Conservation (phyloP, 2,797 vertebrate species). For the Muscicapa comitata region DNA sequence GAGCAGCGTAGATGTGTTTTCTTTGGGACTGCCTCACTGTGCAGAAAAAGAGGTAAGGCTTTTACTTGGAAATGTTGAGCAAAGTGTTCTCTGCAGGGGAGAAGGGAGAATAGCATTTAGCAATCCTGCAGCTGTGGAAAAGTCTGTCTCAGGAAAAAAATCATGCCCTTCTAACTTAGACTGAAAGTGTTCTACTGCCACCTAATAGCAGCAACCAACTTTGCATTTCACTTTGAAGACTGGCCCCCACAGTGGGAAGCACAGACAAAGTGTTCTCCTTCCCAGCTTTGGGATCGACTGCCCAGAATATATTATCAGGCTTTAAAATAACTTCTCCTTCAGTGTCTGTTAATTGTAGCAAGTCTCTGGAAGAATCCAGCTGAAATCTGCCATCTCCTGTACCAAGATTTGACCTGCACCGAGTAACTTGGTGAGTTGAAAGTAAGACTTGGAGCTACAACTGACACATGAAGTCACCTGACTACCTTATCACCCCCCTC, state of each 20-base stretch:
- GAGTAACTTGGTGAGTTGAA: not conserved
- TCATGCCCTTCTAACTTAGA: not conserved
- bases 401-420: not conserved
- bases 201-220: slow-evolving; percentile 53
- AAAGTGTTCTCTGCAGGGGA: not conserved
- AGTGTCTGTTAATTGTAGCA: not conserved
- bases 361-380: not conserved
- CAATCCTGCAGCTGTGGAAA: not conserved
- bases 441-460: not conserved
- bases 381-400: not conserved
- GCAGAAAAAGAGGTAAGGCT: slow-evolving; percentile 13
- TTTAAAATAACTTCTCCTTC: not conserved
- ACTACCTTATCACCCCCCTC: not conserved
- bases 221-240: slow-evolving; percentile 13
- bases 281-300: not conserved
- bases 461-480: not conserved
- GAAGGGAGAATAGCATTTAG: not conserved
- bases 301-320: not conserved
- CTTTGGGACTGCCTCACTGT: slow-evolving; percentile 85
- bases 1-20: slow-evolving; percentile 85
- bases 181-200: slow-evolving; percentile 55
- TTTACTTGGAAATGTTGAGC: not conserved
- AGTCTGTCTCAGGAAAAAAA: not conserved
- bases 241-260: not conserved
- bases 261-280: not conserved